These are phyloP conservation scores for Orthonevra nobilis DNA, from an alignment of 2,888 invertebrate species.

Conservation along the genomic window DNA sequence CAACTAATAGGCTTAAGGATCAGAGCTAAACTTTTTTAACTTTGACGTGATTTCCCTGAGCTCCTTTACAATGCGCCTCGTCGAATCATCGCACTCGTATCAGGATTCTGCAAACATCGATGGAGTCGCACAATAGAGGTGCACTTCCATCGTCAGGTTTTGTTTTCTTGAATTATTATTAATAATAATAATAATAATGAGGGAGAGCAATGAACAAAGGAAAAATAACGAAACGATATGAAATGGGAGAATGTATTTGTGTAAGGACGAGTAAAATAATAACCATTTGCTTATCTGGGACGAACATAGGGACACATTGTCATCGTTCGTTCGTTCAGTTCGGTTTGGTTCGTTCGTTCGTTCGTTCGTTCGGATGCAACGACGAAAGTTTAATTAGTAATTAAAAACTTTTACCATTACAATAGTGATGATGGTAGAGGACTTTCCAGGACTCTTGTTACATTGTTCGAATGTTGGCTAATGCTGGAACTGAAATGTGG, in stretches of 20 bases:
- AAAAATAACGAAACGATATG: constrained; percentile 2
- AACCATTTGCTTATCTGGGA: constrained; percentile 53
- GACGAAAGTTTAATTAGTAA: constrained; percentile 69
- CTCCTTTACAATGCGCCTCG: constrained; percentile 27
- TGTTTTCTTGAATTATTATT: constrained; percentile 61
- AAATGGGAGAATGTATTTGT: constrained; percentile 27
- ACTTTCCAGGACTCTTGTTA: constrained; percentile 8
- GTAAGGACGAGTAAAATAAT: constrained; percentile 37
- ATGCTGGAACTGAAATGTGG: no score
- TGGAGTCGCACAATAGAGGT: constrained; percentile 57
- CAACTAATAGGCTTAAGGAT: constrained; percentile 67
- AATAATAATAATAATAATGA: constrained; percentile 40
- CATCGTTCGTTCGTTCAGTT: no score
- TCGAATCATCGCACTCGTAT: constrained; percentile 59
- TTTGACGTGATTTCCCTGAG: constrained; percentile 25
- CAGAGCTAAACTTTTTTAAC: constrained; percentile 52
- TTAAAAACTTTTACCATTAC: constrained; percentile 68
- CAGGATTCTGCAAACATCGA: constrained; percentile 63
- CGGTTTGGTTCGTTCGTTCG: no score
- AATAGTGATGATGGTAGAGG: constrained; percentile 54
- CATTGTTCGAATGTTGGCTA: constrained; percentile 2
- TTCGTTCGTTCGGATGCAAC: constrained; percentile 53
- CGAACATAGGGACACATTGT: constrained; percentile 63
- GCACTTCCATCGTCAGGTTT: constrained; percentile 28
- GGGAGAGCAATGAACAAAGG: neutral